Base-by-base conservation (phyloP, 2,113 vertebrate species). In the Istiophorus platypterus region DNA sequence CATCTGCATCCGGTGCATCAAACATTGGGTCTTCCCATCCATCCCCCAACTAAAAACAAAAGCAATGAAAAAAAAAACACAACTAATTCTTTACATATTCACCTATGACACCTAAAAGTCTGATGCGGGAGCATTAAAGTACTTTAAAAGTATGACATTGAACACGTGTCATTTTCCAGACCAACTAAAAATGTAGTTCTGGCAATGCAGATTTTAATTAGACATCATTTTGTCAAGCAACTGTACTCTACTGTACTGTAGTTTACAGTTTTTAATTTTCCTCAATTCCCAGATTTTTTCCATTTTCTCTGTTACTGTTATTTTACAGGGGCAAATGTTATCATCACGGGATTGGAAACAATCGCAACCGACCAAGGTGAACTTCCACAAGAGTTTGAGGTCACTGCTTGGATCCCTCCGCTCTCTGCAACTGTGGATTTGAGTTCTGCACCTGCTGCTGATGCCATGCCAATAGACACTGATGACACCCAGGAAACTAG, bases 291-390 rank as follows among this genome's bases (percentile, higher is more conserved):
- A 41, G 8, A 24, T 17, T 42, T 4, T 65, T 18, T 71, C 1
- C 1, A 45, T 59, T 2, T 20, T 37, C 45, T 64, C 34, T 71
- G 0, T 70, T 72, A 7, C 37, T 78, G 14, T 49, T 4, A 14
- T 64, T 70, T 45, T 22, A 22, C 76, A 91, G 88, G 15, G 1
- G 63, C 52, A 3, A 57, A 31, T 7, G 47, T 29, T 14, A 5
- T 42, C 27, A 1, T 39, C 27, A 5, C 31, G 6, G 26, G 37
- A 51, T 34, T 51, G 1, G 82, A 83, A 1, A 26, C 76, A 1
- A 58, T 39, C 59, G 2, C 70, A 54, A 14, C 26, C 1, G 20
- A 34, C 8, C 24, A 41, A 27, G 62, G 69, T 0, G 31, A 34
- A 14, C 57, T 67, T 51, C 49, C 41, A 15, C 26, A 26, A 7